These are phyloP conservation scores for Euthynnus affinis DNA, from an alignment of 2,797 vertebrate genomes.

Conservation along the genomic window DNA sequence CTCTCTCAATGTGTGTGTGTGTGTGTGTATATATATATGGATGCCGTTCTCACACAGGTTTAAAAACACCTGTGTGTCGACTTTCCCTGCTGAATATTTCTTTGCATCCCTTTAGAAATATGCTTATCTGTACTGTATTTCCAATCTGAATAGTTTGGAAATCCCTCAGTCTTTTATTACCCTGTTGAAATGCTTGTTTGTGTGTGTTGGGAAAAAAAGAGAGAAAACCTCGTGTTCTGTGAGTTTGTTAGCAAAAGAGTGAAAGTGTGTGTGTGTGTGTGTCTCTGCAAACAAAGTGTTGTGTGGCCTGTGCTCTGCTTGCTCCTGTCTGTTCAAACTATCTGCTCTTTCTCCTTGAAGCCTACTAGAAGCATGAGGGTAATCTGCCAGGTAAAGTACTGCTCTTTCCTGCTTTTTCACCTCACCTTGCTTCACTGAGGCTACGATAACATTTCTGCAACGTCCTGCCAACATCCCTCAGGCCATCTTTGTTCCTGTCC, in stretches of 20 bases:
- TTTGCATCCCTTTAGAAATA: constrained; percentile 64
- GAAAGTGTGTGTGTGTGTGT: constrained; percentile 32
- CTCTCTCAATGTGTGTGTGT: constrained; percentile 31
- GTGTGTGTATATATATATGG: constrained; percentile 21
- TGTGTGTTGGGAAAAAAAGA: constrained; percentile 28
- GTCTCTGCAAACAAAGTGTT: constrained; percentile 62
- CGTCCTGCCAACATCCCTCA: constrained; percentile 73
- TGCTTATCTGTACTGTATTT: constrained; percentile 67
- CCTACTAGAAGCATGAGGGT: constrained; percentile 99
- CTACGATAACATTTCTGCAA: constrained; percentile 82
- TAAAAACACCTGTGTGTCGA: constrained; percentile 44
- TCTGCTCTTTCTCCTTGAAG: constrained; percentile 97
- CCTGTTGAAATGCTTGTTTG: constrained; percentile 54
- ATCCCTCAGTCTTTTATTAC: constrained; percentile 60
- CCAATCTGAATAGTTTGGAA: constrained; percentile 81
- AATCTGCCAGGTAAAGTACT: constrained; percentile 99
- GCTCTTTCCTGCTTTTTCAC: constrained; percentile 88
- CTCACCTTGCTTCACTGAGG: constrained; percentile 82
- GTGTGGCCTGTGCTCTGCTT: constrained; percentile 82
- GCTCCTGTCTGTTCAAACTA: constrained; percentile 93
- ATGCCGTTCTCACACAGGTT: constrained; percentile 56
- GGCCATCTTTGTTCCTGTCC: constrained; percentile 39
- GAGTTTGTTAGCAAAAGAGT: constrained; percentile 20
- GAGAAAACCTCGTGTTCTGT: constrained; percentile 32
- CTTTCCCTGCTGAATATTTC: constrained; percentile 51